Evolutionary conservation across 2,888 invertebrate genomes (phyloP), one percentile per base, ranked within the genome.

Genomic region (Ligdia adustata): DNA sequence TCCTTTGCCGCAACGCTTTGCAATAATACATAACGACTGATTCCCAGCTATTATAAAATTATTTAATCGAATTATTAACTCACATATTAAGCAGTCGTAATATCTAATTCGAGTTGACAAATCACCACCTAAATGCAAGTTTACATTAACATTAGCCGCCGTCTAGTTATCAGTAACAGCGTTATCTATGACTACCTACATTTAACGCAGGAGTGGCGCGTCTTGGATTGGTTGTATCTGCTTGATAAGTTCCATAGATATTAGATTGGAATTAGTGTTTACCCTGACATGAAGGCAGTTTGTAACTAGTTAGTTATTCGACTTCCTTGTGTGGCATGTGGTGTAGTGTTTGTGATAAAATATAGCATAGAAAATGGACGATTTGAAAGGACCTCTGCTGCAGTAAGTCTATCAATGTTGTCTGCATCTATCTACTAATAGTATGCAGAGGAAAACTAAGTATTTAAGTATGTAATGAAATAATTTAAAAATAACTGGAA

Each of bases 401-500:
- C 64, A 74, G 86, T 87, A 64, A 86, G 87, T 85, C 52, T 40
- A 3, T n/a, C n/a, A n/a, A n/a, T n/a, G n/a, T n/a, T n/a, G n/a
- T n/a, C n/a, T n/a, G n/a, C n/a, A n/a, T n/a, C n/a, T n/a, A n/a
- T n/a, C n/a, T n/a, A n/a, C n/a, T n/a, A n/a, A n/a, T n/a, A n/a
- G n/a, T n/a, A n/a, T n/a, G n/a, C n/a, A n/a, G n/a, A n/a, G n/a
- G n/a, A n/a, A n/a, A n/a, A n/a, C n/a, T n/a, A n/a, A n/a, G n/a
- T n/a, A n/a, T n/a, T n/a, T n/a, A n/a, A n/a, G n/a, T n/a, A n/a
- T n/a, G n/a, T n/a, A n/a, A n/a, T n/a, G n/a, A n/a, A n/a, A n/a
- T n/a, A n/a, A n/a, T n/a, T n/a, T n/a, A n/a, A n/a, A n/a, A n/a
- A n/a, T n/a, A n/a, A n/a, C n/a, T n/a, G n/a, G n/a, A n/a, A n/a